Conservation (phyloP, 1,140 invertebrate species). For the Gonatopus flavifemur region DNA sequence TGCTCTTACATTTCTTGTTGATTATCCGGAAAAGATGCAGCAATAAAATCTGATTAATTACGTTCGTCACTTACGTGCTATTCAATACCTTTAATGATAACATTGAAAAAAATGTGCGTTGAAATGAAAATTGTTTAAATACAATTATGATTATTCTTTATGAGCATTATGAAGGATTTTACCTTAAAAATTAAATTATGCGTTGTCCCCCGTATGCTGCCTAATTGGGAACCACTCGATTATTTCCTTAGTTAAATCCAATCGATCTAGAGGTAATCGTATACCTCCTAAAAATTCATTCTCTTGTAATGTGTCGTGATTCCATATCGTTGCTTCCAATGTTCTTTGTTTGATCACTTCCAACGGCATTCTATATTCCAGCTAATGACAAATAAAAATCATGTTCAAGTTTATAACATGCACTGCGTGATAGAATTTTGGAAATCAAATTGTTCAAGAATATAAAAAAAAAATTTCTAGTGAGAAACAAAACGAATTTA, state of each 20-base stretch:
- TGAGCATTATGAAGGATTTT: constrained; percentile 23
- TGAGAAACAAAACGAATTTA: neutral
- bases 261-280: constrained; percentile 70
- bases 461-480: neutral
- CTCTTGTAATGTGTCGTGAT: constrained; percentile 92
- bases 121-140: neutral
- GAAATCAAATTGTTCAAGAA: neutral
- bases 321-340: constrained; percentile 92
- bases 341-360: constrained; percentile 75
- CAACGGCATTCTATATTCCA: constrained; percentile 85
- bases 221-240: constrained; percentile 78
- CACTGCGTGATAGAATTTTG: neutral
- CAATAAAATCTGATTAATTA: too few species aligned
- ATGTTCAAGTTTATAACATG: neutral
- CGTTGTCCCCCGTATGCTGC: constrained; percentile 55
- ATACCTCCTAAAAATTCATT: constrained; percentile 93
- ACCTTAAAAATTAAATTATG: constrained; percentile 1
- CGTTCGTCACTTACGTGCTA: too few species aligned
- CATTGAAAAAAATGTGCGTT: too few species aligned
- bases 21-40: too few species aligned
- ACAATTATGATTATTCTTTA: neutral
- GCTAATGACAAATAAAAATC: constrained; percentile 57
- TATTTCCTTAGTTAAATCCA: constrained; percentile 76
- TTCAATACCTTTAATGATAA: too few species aligned
- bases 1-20: too few species aligned